These are phyloP conservation scores for Deilephila elpenor DNA, from an alignment of 2,888 invertebrate species.

Conservation along the genomic window DNA sequence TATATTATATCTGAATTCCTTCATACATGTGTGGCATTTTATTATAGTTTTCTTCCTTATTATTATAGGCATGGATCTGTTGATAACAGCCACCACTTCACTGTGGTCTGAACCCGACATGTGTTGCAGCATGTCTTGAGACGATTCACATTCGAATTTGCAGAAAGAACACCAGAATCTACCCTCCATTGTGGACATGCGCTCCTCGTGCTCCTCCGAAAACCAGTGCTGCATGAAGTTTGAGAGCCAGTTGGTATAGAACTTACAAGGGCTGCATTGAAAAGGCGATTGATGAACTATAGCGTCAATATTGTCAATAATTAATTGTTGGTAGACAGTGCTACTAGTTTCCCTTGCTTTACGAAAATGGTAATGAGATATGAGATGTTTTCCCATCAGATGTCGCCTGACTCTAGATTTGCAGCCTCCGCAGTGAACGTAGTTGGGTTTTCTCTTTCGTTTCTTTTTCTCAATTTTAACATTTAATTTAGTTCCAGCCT, in stretches of 20 bases:
- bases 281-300: constrained; percentile 93
- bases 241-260: constrained; percentile 91
- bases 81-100: constrained; percentile 90
- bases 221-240: constrained; percentile 90
- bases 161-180: constrained; percentile 90
- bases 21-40: constrained; percentile 87
- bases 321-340: constrained; percentile 84
- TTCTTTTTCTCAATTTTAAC: constrained; percentile 67
- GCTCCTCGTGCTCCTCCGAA: constrained; percentile 85
- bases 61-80: constrained; percentile 91
- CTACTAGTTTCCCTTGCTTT: constrained; percentile 86
- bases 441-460: constrained; percentile 84
- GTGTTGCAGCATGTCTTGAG: constrained; percentile 88
- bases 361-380: constrained; percentile 93
- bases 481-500: constrained; percentile 44
- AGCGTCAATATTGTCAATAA: constrained; percentile 90
- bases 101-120: constrained; percentile 87
- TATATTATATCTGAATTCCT: constrained; percentile 90
- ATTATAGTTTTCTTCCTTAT: constrained; percentile 87
- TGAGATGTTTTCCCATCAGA: constrained; percentile 92
- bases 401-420: constrained; percentile 87
- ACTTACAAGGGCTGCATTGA: constrained; percentile 93
- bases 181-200: constrained; percentile 81
- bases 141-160: constrained; percentile 87
- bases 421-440: constrained; percentile 89